These are phyloP conservation scores for Opisthocomus hoazin DNA, from an alignment of 2,113 vertebrate genomes.

Conservation along the genomic window DNA sequence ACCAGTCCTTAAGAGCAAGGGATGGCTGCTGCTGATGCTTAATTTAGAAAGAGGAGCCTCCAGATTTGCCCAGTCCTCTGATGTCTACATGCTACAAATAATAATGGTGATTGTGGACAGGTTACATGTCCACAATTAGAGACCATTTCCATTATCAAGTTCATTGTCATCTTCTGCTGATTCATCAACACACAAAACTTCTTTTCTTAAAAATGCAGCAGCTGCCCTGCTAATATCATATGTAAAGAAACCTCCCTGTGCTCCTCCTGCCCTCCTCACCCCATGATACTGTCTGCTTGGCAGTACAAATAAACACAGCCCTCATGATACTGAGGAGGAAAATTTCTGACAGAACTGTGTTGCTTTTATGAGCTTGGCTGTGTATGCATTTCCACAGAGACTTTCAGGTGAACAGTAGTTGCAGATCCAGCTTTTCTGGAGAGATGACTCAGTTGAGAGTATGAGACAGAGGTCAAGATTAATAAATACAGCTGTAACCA, in stretches of 20 bases:
- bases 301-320: not conserved
- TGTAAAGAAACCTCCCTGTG: not conserved
- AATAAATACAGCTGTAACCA: slow-evolving; percentile 23
- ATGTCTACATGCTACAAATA: not conserved
- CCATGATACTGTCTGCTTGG: not conserved
- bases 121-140: not conserved
- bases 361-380: not conserved
- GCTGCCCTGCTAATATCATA: not conserved
- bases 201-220: not conserved
- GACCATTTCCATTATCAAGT: not conserved
- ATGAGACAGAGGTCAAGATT: not conserved
- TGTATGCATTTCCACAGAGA: not conserved
- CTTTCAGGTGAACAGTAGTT: not conserved
- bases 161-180: not conserved
- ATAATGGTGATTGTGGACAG: not conserved
- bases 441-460: fast-evolving
- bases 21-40: not conserved
- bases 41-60: not conserved
- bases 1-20: not conserved
- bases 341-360: not conserved
- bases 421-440: slow-evolving; percentile 13
- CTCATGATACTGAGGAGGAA: not conserved
- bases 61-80: not conserved
- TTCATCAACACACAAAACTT: not conserved
- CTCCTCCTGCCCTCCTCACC: not conserved